Percentiles rank a stretch among this genome's conserved stretches.
Conservation (phyloP, 1,140 invertebrate species). For the Atta texana region DNA sequence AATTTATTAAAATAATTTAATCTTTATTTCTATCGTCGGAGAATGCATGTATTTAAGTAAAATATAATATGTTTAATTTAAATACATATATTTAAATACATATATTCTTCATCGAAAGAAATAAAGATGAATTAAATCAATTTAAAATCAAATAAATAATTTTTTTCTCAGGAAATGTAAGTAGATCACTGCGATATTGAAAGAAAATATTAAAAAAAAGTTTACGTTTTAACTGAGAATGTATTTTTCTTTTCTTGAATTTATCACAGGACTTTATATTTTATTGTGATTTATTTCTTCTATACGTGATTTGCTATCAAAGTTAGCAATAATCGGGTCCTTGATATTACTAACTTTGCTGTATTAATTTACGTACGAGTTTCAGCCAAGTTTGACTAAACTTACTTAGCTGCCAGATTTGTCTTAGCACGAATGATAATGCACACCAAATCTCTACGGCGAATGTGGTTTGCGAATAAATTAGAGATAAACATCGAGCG, state of each 20-base stretch:
- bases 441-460: conserved; percentile 24
- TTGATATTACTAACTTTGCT: conserved; percentile 34
- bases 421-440: conserved; percentile 46
- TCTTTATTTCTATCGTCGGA: no score
- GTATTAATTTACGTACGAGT: conserved; percentile 46
- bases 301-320: not conserved
- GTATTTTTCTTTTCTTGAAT: not conserved
- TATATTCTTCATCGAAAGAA: no score
- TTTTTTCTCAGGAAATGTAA: no score
- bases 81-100: no score
- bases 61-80: no score
- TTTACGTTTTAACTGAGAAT: not conserved
- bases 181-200: no score
- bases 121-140: no score
- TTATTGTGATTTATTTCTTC: not conserved
- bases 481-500: conserved; percentile 24
- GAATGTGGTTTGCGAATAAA: conserved; percentile 37
- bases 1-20: no score
- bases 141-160: no score
- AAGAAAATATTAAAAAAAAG: not conserved
- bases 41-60: no score
- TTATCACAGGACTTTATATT: not conserved
- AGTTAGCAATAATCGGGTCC: conserved; percentile 29
- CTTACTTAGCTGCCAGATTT: conserved; percentile 52
- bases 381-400: conserved; percentile 29